These are phyloP conservation scores for Mamestra brassicae DNA, from an alignment of 2,888 invertebrate genomes.

Conservation along the genomic window DNA sequence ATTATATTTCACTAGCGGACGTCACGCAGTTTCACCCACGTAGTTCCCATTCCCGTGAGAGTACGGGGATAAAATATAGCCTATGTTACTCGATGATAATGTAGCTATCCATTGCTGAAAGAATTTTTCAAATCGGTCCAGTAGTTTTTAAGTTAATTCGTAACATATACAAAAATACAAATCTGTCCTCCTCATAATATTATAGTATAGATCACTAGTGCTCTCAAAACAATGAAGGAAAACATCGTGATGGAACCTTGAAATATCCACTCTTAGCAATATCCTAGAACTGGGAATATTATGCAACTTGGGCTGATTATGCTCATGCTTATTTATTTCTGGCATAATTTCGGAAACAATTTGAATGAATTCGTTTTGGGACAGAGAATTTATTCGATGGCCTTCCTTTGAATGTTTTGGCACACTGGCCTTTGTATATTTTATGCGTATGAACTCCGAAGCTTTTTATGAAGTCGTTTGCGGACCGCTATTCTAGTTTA, in stretches of 20 bases:
- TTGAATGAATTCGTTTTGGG: neutral
- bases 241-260: neutral
- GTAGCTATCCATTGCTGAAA: too few species aligned
- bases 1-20: too few species aligned
- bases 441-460: slow-evolving; percentile 43
- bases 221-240: neutral
- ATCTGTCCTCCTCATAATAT: too few species aligned
- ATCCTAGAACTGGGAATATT: neutral
- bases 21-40: too few species aligned
- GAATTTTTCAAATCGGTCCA: too few species aligned
- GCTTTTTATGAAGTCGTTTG: slow-evolving; percentile 47
- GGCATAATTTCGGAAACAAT: slow-evolving; percentile 7
- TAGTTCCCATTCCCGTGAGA: too few species aligned
- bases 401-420: slow-evolving; percentile 23
- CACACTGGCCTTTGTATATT: slow-evolving; percentile 38
- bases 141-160: too few species aligned
- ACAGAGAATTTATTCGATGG: slow-evolving; percentile 9
- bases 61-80: too few species aligned
- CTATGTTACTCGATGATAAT: too few species aligned
- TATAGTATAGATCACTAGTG: too few species aligned
- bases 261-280: neutral
- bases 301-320: neutral
- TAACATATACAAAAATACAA: too few species aligned
- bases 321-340: neutral
- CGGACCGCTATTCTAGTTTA: slow-evolving; percentile 32